phyloP scores from a whole-genome alignment of 2,888 invertebrate genomes.

The Caenorhabditis sinica region DNA sequence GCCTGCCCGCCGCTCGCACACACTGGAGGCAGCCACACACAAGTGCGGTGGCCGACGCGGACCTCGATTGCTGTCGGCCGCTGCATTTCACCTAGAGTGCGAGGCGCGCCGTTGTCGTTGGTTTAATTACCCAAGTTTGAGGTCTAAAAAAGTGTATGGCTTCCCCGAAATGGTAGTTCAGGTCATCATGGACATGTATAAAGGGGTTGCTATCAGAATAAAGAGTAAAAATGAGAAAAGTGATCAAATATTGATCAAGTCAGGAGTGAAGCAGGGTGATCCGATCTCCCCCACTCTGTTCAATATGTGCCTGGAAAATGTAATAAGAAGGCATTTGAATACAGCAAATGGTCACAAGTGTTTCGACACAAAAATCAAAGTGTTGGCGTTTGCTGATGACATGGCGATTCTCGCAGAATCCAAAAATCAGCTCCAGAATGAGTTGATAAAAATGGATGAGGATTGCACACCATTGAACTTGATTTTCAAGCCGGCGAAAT shows the following conservation, averaged over 20 bases:
- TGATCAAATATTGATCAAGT: conserved; percentile 62
- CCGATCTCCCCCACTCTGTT: conserved; percentile 83
- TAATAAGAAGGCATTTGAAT: conserved; percentile 54
- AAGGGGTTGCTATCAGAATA: conserved; percentile 25
- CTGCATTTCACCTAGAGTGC: too few species aligned
- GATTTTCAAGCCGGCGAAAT: conserved; percentile 58
- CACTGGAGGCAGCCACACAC: too few species aligned
- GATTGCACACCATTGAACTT: conserved; percentile 37
- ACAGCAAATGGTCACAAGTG: too few species aligned
- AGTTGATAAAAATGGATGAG: not conserved
- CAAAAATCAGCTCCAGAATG: conserved; percentile 1
- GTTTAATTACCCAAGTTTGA: too few species aligned
- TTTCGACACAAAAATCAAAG: too few species aligned
- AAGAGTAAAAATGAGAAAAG: conserved; percentile 34
- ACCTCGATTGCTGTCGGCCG: too few species aligned
- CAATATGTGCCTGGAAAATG: conserved; percentile 81
- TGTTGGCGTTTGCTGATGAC: conserved; percentile 68
- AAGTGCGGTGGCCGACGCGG: too few species aligned
- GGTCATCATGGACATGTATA: too few species aligned
- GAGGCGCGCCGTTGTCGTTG: too few species aligned
- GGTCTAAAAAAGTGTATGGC: too few species aligned
- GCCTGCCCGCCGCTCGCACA: too few species aligned
- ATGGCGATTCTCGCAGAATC: conserved; percentile 34
- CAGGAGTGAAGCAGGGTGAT: conserved; percentile 83
- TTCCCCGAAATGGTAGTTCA: too few species aligned